Base-by-base conservation (phyloP, 2,888 invertebrate species). In the Heliothis peltigera region DNA sequence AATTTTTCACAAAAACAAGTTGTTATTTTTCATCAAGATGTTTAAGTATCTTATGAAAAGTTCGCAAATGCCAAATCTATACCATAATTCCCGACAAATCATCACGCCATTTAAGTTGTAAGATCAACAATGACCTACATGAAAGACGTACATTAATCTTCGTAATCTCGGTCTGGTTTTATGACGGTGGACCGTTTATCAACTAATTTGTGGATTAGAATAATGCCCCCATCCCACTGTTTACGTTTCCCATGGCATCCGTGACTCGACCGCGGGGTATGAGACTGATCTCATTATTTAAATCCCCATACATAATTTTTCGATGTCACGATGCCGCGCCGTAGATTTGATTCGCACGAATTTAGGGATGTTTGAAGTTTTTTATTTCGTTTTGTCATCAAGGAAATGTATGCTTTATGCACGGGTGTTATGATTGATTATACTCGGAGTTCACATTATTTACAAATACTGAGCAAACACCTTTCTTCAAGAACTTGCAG, bases 161-260 rank as follows among this genome's bases (percentile, higher is more conserved):
- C 19, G 21, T 65, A 67, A 79, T 76, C 67, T 62, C 49, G 59
- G 64, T 65, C 44, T 75, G 73, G 62, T 79, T 79, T 75, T 79
- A 76, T 75, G 55, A n/a, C 47, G 18, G 73, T 46, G 44, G 58
- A 66, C 80, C 86, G 85, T 90, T 90, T 91, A 88, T 88, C 89
- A 85, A 86, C 89, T 92, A 92, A 92, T 92, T 92, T 90, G 88
- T 80, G 88, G 89, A 89, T 92, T 89, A 91, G 81, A 83, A 86
- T 87, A 87, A 89, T 86, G 84, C 77, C 82, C 64, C 77, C 79
- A 77, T 79, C 84, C 79, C 83, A 76, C 79, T 94, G 93, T 95
- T 94, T 94, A 90, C 93, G 82, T 93, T 95, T 95, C 94, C 92
- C 94, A 94, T 92, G 92, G 87, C 81, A 69, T 78, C 76, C 80